Evolutionary conservation across 2,797 vertebrate genomes (phyloP).

Genomic region (Periparus ater): DNA sequence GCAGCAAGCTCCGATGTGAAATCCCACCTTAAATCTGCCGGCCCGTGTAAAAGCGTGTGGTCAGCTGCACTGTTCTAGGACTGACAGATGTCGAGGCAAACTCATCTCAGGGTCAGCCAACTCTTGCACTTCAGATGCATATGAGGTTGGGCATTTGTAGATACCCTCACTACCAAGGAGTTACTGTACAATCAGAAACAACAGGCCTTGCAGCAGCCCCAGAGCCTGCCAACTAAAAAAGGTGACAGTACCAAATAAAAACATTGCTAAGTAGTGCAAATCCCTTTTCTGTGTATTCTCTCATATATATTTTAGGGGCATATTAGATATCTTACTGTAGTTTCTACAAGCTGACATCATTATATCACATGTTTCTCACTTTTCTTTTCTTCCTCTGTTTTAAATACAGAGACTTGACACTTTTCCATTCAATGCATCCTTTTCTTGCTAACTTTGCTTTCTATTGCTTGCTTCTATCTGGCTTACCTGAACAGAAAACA

Average conservation of each 20-base stretch:
- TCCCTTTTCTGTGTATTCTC: neutral
- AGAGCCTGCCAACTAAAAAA: neutral
- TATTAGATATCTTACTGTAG: neutral
- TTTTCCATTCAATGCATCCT: neutral
- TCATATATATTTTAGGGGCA: neutral
- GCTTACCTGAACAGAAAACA: neutral
- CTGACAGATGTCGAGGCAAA: neutral
- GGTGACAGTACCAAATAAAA: neutral
- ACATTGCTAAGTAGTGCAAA: neutral
- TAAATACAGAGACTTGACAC: neutral
- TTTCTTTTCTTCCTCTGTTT: neutral
- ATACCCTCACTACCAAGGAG: neutral
- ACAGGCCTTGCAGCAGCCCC: neutral
- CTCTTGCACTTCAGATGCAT: neutral
- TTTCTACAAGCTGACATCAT: neutral
- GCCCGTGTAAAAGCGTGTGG: neutral
- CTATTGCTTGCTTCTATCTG: neutral
- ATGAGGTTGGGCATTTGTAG: neutral
- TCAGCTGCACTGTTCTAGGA: neutral
- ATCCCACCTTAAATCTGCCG: neutral
- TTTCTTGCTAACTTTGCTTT: neutral
- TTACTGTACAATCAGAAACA: neutral
- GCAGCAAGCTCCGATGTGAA: neutral
- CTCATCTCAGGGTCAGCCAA: neutral
- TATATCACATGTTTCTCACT: neutral